These are phyloP conservation scores for Himalopsyche japonica DNA, from an alignment of 2,888 invertebrate genomes.

Conservation along the genomic window DNA sequence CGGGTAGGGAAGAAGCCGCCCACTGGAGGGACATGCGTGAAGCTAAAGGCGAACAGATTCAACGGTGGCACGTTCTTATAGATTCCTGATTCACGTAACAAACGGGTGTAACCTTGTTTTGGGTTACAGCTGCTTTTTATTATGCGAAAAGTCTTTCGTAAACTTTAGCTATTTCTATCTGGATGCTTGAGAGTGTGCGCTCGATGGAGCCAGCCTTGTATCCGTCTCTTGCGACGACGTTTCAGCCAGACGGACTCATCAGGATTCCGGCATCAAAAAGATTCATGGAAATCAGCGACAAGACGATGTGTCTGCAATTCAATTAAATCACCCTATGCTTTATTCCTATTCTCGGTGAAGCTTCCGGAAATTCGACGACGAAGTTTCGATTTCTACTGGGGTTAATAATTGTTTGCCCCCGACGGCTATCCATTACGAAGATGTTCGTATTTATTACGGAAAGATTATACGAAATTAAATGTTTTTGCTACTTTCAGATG, in stretches of 20 bases:
- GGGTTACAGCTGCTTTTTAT: conserved; percentile 36
- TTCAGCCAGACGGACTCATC: background rate
- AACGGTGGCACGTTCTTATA: conserved; percentile 91
- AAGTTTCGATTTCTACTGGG: background rate
- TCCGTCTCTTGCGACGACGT: conserved; percentile 14
- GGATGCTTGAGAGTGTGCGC: conserved; percentile 34
- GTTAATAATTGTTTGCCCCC: background rate
- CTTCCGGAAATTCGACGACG: background rate
- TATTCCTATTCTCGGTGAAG: background rate
- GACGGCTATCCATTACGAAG: background rate
- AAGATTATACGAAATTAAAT: background rate
- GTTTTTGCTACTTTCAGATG: background rate
- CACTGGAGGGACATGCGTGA: conserved; percentile 95
- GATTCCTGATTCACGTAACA: conserved; percentile 66
- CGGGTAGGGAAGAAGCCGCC: conserved; percentile 87
- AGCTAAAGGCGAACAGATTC: conserved; percentile 85
- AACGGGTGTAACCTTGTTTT: conserved; percentile 42
- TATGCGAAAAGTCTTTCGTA: conserved; percentile 31
- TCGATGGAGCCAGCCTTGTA: conserved; percentile 12
- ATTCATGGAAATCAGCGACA: background rate
- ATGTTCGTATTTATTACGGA: background rate
- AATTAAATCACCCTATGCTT: background rate
- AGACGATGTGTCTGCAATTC: background rate
- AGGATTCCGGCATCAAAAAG: background rate
- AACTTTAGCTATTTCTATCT: conserved; percentile 39